A percentile compares a stretch with the other conserved stretches of the same genome.
Conservation (phyloP, 1,140 invertebrate species). For the Sminthurinus signatus region DNA sequence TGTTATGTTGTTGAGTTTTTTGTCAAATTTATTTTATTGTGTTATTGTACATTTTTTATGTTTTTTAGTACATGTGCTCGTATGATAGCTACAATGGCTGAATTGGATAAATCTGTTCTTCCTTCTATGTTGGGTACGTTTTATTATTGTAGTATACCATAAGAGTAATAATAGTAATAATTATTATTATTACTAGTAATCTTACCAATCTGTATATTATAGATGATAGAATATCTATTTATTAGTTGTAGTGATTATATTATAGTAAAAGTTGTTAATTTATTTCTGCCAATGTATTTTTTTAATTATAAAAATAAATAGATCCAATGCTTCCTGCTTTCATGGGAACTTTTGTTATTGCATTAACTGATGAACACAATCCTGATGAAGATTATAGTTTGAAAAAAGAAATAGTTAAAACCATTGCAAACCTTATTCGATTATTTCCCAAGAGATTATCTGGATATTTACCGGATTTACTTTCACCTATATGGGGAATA, state of each 20-base stretch:
- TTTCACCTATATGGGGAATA: conserved; percentile 65
- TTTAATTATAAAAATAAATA: too few relatives aligned
- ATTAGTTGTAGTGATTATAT: too few relatives aligned
- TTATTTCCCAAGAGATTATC: conserved; percentile 61
- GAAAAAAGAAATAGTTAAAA: conserved; percentile 65
- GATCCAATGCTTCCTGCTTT: conserved; percentile 46
- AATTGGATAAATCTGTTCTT: conserved; percentile 54
- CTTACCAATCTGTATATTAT: too few relatives aligned
- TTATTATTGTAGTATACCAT: too few relatives aligned
- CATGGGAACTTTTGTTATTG: conserved; percentile 61
- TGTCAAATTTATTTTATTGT: neutral
- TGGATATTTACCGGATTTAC: conserved; percentile 58
- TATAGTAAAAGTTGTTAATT: too few relatives aligned
- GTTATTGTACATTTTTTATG: neutral
- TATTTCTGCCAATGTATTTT: too few relatives aligned
- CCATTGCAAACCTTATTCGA: conserved; percentile 57
- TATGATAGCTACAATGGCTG: conserved; percentile 53
- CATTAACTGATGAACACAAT: conserved; percentile 21
- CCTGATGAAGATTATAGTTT: conserved; percentile 52
- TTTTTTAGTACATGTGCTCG: conserved; percentile 50
- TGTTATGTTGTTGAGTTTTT: too few relatives aligned
- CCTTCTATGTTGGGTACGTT: conserved; percentile 47
- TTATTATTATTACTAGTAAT: too few relatives aligned
- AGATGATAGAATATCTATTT: too few relatives aligned
- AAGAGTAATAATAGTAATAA: too few relatives aligned